Evolutionary conservation across 2,113 vertebrate genomes (phyloP).

Genomic region (Calyptomena viridis): DNA sequence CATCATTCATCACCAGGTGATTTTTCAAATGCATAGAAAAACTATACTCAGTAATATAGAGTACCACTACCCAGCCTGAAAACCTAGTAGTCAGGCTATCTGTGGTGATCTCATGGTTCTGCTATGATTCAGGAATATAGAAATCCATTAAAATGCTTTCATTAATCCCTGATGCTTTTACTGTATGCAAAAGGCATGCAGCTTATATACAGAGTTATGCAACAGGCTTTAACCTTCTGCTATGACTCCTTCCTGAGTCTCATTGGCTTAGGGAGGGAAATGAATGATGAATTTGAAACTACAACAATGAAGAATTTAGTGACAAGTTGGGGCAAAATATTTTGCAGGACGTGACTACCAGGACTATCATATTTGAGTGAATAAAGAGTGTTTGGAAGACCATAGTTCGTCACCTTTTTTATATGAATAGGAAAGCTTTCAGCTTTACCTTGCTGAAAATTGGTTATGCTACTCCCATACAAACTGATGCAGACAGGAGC

Average conservation of each 20-base stretch:
- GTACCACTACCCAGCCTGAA: not conserved
- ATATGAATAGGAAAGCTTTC: not conserved
- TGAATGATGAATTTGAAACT: not conserved
- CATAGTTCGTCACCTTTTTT: not conserved
- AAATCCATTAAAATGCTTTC: constrained; percentile 24
- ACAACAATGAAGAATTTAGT: not conserved
- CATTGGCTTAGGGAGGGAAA: not conserved
- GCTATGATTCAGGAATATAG: not conserved
- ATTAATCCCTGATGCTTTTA: constrained; percentile 45
- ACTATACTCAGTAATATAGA: not conserved
- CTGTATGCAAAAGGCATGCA: constrained; percentile 20
- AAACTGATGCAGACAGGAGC: not conserved
- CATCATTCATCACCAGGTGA: not conserved
- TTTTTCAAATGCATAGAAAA: not conserved
- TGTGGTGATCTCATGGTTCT: not conserved
- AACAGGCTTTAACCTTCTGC: constrained; percentile 20
- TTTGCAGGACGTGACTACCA: not conserved
- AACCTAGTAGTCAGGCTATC: not conserved
- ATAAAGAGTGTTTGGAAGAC: not conserved
- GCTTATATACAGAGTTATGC: not conserved
- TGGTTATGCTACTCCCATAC: not conserved
- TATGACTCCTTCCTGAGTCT: constrained; percentile 37
- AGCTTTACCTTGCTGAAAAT: not conserved
- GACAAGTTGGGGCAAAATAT: constrained; percentile 35
- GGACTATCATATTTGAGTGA: not conserved